A percentile compares a stretch with the other conserved stretches of the same genome.
These are phyloP conservation scores for Nephrotoma flavescens DNA, from an alignment of 2,888 invertebrate genomes.

Conservation along the genomic window DNA sequence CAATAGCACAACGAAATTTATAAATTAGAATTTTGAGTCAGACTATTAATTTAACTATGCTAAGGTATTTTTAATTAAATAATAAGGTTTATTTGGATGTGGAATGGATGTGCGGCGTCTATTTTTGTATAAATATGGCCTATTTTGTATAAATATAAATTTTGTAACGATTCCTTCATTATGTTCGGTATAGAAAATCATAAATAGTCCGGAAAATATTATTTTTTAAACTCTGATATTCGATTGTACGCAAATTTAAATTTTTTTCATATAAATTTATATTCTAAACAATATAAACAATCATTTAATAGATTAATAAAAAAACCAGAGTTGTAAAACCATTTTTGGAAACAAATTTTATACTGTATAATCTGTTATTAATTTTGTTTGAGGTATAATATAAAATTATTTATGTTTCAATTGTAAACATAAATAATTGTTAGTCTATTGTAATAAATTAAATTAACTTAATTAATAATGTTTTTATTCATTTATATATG, in stretches of 20 bases:
- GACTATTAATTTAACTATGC: no score
- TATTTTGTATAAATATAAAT: no score
- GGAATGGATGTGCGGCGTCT: no score
- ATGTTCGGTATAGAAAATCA: not conserved
- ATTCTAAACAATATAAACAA: not conserved
- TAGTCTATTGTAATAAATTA: not conserved
- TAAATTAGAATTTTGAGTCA: no score
- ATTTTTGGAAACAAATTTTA: not conserved
- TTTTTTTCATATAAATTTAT: not conserved
- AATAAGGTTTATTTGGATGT: no score
- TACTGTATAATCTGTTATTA: not conserved
- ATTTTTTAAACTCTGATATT: not conserved
- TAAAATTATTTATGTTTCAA: not conserved
- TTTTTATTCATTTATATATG: not conserved
- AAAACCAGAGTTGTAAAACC: not conserved
- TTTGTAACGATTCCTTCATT: no score
- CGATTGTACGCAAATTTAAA: not conserved
- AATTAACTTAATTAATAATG: not conserved
- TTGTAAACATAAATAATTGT: not conserved
- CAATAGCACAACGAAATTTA: no score
- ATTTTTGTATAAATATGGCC: no score
- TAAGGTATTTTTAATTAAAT: no score
- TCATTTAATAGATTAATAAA: not conserved
- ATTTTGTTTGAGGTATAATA: not conserved
- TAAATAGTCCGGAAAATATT: not conserved